Percentiles rank a stretch among this genome's conserved stretches.
Evolutionary conservation across 2,888 invertebrate genomes (phyloP).

Genomic region (Amphimallon solstitiale): DNA sequence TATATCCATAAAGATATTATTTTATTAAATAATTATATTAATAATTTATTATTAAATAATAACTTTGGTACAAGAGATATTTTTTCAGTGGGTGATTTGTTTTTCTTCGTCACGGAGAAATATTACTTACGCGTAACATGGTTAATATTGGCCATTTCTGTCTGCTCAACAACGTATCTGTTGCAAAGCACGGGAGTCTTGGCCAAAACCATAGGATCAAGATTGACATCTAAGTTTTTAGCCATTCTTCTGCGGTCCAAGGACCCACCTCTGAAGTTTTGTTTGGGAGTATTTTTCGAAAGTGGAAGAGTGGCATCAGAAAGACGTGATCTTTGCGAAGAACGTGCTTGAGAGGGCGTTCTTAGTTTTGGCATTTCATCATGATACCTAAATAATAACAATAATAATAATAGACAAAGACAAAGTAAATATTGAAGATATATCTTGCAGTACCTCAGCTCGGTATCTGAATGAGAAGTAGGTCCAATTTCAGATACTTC

Average conservation of each 20-base stretch:
- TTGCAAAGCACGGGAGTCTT: constrained; percentile 76
- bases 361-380: constrained; percentile 48
- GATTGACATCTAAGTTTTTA: constrained; percentile 54
- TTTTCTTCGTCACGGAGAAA: too few relatives aligned
- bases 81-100: too few relatives aligned
- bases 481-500: constrained; percentile 67
- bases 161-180: constrained; percentile 72
- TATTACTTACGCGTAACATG: constrained; percentile 53
- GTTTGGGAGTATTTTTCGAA: constrained; percentile 33
- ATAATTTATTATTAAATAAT: too few relatives aligned
- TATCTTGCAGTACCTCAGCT: constrained; percentile 68
- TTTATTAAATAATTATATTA: too few relatives aligned
- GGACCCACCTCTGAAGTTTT: constrained; percentile 53
- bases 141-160: constrained; percentile 56
- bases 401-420: background rate
- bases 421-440: background rate
- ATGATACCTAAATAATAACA: constrained; percentile 53
- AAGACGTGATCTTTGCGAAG: constrained; percentile 58
- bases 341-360: constrained; percentile 53
- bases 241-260: constrained; percentile 55
- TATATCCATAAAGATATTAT: too few relatives aligned
- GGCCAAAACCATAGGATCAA: constrained; percentile 60
- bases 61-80: too few relatives aligned
- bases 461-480: constrained; percentile 79
- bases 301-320: constrained; percentile 55